Evolutionary conservation across 1,140 invertebrate species (phyloP).

Genomic region (Trachelipus rathkii): DNA sequence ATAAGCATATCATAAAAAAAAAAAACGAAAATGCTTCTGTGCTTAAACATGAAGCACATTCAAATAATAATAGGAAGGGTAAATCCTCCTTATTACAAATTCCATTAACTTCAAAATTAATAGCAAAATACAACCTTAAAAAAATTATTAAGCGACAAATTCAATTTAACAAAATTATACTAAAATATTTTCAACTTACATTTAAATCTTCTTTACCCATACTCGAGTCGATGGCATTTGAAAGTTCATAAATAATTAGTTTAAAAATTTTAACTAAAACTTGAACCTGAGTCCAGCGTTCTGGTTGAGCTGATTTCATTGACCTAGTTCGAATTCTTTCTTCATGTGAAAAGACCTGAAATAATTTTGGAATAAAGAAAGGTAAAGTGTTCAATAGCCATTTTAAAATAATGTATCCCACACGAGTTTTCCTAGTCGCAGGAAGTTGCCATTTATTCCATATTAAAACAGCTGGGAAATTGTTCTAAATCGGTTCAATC

Average conservation of each 20-base stretch:
- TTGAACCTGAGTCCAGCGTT: slow-evolving; percentile 58
- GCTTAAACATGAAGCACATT: too few species aligned
- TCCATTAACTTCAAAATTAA: too few species aligned
- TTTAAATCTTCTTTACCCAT: slow-evolving; percentile 47
- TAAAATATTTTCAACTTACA: slow-evolving; percentile 22
- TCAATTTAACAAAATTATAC: too few species aligned
- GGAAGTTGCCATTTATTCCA: not conserved
- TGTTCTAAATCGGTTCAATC: not conserved
- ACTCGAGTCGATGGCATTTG: slow-evolving; percentile 53
- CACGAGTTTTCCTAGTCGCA: not conserved
- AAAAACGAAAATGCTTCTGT: too few species aligned
- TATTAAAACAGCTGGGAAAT: not conserved
- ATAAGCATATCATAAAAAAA: too few species aligned
- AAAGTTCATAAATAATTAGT: slow-evolving; percentile 58
- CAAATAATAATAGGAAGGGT: too few species aligned
- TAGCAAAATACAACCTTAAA: too few species aligned
- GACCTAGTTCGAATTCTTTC: slow-evolving; percentile 54
- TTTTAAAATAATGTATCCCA: not conserved
- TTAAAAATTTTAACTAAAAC: slow-evolving; percentile 61
- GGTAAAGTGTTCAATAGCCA: not conserved
- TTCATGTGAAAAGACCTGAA: slow-evolving; percentile 43
- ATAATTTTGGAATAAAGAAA: not conserved
- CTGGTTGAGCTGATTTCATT: slow-evolving; percentile 50
- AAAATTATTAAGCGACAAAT: too few species aligned
- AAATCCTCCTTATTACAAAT: too few species aligned